Evolutionary conservation across 1,140 invertebrate genomes (phyloP), one percentile per base, ranked within the genome.

Genomic region (Rhagoletis pomonella): DNA sequence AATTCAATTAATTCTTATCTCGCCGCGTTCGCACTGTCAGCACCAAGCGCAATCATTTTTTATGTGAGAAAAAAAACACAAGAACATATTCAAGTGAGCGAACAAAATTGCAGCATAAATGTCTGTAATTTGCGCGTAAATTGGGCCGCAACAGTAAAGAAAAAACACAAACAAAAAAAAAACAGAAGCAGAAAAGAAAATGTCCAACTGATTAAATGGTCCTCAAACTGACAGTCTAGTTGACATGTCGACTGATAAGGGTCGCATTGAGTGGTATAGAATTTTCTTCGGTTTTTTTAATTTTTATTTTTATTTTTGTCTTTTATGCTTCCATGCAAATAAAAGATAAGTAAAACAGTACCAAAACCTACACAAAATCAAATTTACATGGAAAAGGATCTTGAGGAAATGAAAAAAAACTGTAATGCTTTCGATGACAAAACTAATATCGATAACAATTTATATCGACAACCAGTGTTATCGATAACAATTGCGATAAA

Each of bases 1-100:
- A 81, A 81, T 81, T 81, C 73, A 81, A 81, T 81, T 81, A 81
- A 58, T 29, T 42, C 19, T 81, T 81, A 81, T 81, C 73, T 81
- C 73, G n/a, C n/a, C 44, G 42, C 47, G 55, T 55, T 55, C 17
- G 14, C 69, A 81, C n/a, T 7, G 44, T 10, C n/a, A 81, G 19
- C 47, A 81, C 44, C 50, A 55, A 81, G 19, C 47, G 55, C 44
- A 81, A 55, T 81, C n/a, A 55, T 81, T 55, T 29, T 55, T 81
- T 19, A 50, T 19, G 44, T 9, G 9, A 6, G 7, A 29, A 29
- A 14, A 62, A 62, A 14, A 7, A 81, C 44, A 73, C 69, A 73
- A 73, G 39, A 81, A 55, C 19, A 81, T 12, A 81, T 12, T 19
- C 19, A 0, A 19, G 47, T 55, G 47, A 81, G 50, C 44, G 47